Conservation (phyloP, 2,797 vertebrate species). For the Intellagama lesueurii region DNA sequence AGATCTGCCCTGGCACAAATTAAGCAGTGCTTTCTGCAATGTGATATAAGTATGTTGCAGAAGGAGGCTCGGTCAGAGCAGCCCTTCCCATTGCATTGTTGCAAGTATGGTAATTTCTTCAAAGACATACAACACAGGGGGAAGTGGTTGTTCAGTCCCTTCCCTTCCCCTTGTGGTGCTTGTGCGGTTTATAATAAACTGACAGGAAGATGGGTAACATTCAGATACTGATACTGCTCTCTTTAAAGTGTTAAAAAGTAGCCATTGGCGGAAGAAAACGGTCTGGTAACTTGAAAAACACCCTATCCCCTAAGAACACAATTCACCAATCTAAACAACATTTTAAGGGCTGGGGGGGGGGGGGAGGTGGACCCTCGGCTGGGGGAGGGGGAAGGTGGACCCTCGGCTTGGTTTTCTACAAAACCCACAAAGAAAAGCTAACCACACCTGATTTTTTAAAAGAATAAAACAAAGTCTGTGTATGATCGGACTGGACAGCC, state of each 20-base stretch:
- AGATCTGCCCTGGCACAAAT: not conserved
- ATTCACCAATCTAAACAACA: too few species aligned
- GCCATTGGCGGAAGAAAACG: not conserved
- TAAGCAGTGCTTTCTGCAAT: not conserved
- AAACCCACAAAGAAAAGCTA: too few species aligned
- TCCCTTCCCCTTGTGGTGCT: not conserved
- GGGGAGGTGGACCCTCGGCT: too few species aligned
- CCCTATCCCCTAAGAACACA: too few species aligned
- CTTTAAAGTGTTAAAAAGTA: not conserved
- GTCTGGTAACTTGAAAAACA: too few species aligned
- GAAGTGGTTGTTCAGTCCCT: not conserved
- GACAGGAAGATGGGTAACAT: not conserved
- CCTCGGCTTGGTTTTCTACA: too few species aligned
- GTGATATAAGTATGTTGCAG: not conserved
- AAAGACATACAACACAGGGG: not conserved
- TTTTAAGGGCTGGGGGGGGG: too few species aligned
- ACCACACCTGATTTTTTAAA: not conserved
- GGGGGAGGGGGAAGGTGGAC: too few species aligned
- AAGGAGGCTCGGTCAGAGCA: not conserved
- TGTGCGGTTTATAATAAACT: not conserved
- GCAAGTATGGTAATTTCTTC: constrained; percentile 3
- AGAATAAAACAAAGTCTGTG: not conserved
- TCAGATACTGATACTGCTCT: not conserved
- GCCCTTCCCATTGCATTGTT: too few species aligned
- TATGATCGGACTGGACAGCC: too few species aligned